Conservation (phyloP, 2,888 invertebrate genomes). For the Drosophila parthenogenetica region DNA sequence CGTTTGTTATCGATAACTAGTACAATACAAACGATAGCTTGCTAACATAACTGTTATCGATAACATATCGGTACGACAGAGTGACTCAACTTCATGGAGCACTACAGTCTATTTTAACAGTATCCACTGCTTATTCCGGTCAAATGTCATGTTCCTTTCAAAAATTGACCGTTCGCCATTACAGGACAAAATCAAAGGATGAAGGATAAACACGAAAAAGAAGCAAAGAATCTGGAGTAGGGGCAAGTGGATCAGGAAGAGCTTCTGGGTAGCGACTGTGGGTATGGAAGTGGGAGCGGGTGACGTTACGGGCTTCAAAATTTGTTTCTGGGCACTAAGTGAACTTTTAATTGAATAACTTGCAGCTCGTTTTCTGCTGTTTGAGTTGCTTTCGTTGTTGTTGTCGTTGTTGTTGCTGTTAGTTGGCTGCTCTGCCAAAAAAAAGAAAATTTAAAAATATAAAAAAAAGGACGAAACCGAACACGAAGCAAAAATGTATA, state of each 20-base stretch:
- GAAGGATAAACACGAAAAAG: conserved; percentile 7
- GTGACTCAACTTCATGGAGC: not conserved
- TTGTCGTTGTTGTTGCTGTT: conserved; percentile 33
- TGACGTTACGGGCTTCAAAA: conserved; percentile 7
- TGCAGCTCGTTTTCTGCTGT: conserved; percentile 69
- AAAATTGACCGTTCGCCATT: conserved; percentile 3
- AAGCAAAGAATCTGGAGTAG: not conserved
- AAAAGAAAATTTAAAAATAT: conserved; percentile 12
- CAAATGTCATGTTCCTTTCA: conserved; percentile 13
- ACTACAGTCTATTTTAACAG: not conserved
- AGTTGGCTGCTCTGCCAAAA: conserved; percentile 44
- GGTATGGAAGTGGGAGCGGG: conserved; percentile 2
- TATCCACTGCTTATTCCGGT: conserved; percentile 3
- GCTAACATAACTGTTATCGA: not conserved
- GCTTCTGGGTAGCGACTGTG: conserved; percentile 6
- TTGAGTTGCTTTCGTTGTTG: conserved; percentile 35
- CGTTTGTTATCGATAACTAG: not conserved
- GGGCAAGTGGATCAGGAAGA: not conserved
- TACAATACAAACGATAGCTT: too few species aligned
- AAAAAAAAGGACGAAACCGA: conserved; percentile 32
- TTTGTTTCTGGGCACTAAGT: conserved; percentile 55
- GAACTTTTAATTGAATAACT: conserved; percentile 80
- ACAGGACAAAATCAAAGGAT: conserved; percentile 14
- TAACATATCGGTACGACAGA: not conserved
- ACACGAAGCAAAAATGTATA: conserved; percentile 42